A percentile compares a stretch with the other conserved stretches of the same genome.
Conservation (phyloP, 2,797 vertebrate genomes). For the Odontamblyopus rebecca region DNA sequence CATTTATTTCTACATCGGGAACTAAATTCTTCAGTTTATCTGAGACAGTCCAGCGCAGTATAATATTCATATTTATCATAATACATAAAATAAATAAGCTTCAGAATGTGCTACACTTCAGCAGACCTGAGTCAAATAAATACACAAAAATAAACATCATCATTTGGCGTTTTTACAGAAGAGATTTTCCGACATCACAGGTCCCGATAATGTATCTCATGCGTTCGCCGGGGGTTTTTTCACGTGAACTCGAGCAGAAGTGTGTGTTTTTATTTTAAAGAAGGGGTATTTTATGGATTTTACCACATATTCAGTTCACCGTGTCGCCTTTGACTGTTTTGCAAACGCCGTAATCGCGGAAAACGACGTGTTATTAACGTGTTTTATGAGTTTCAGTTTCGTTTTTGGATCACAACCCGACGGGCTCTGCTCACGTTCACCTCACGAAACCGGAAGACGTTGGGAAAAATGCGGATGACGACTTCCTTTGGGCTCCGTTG, state of each 20-base stretch:
- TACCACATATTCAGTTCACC: too few relatives aligned
- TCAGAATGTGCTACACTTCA: slow-evolving; percentile 57
- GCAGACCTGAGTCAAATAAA: slow-evolving; percentile 68
- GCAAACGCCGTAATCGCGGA: too few relatives aligned
- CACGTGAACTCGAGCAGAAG: not conserved
- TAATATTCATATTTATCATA: not conserved
- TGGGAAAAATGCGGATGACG: too few relatives aligned
- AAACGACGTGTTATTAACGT: too few relatives aligned
- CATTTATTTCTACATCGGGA: not conserved
- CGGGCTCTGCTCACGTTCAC: too few relatives aligned
- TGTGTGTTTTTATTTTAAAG: not conserved
- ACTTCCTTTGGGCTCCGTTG: too few relatives aligned
- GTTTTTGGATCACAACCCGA: too few relatives aligned
- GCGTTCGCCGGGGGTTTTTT: not conserved
- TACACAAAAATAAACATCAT: slow-evolving; percentile 10
- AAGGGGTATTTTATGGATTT: not conserved
- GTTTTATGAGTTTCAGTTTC: too few relatives aligned
- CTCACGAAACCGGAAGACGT: too few relatives aligned
- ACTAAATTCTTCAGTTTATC: not conserved
- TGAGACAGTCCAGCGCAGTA: not conserved
- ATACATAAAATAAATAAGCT: slow-evolving; percentile 1
- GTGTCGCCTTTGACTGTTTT: too few relatives aligned
- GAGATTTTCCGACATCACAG: not conserved
- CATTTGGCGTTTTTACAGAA: not conserved
- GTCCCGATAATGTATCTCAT: not conserved